These are phyloP conservation scores for Sorex maritimensis DNA, from an alignment of 2,797 vertebrate genomes.

Conservation along the genomic window DNA sequence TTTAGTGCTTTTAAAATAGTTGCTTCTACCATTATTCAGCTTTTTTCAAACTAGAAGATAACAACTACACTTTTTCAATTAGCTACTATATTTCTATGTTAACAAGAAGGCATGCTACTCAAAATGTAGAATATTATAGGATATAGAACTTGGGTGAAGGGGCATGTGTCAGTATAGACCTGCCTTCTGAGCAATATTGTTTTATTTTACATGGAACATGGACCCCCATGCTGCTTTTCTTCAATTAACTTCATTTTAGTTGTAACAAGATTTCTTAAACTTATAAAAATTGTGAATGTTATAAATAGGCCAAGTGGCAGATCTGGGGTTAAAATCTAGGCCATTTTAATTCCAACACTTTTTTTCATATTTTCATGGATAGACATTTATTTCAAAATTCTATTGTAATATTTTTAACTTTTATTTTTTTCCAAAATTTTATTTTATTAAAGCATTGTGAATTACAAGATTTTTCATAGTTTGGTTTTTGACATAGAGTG, in stretches of 20 bases:
- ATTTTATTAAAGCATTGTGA: no score
- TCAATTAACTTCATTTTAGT: not conserved
- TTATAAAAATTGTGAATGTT: not conserved
- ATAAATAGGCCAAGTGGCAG: not conserved
- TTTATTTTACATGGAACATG: not conserved
- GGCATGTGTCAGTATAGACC: rapidly evolving
- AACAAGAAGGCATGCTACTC: no score
- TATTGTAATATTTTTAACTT: no score
- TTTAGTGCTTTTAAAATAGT: not conserved
- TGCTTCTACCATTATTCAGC: not conserved
- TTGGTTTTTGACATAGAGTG: no score
- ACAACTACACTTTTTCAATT: not conserved
- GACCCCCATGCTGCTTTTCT: not conserved
- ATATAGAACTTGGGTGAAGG: not conserved
- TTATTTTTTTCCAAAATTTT: no score
- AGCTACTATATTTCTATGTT: not conserved
- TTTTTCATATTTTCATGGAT: not conserved
- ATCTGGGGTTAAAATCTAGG: not conserved
- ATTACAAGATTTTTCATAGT: no score
- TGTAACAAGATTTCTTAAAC: not conserved
- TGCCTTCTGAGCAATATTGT: no score
- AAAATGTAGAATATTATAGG: rapidly evolving
- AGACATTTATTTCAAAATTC: not conserved
- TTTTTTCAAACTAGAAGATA: not conserved
- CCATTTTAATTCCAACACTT: not conserved